These are phyloP conservation scores for Phorcus lineatus DNA, from an alignment of 2,888 invertebrate species.

Conservation along the genomic window DNA sequence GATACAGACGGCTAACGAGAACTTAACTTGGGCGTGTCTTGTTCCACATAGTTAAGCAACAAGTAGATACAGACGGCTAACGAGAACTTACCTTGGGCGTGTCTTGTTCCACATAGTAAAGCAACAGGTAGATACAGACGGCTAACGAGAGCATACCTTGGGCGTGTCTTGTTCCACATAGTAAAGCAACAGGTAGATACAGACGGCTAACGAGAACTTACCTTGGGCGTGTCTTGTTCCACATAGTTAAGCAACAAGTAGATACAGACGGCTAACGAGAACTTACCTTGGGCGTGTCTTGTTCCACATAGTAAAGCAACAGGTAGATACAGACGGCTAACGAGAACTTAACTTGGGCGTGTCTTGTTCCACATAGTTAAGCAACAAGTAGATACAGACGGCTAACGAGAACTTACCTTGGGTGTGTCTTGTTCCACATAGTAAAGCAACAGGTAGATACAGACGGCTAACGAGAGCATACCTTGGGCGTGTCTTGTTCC, in stretches of 20 bases:
- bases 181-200: too few relatives aligned
- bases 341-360: constrained; percentile 38
- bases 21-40: constrained; percentile 38
- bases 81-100: too few relatives aligned
- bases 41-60: constrained; percentile 44
- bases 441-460: constrained; percentile 48
- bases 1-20: constrained; percentile 36
- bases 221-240: too few relatives aligned
- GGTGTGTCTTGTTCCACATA: constrained; percentile 44
- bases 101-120: too few relatives aligned
- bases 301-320: constrained; percentile 45
- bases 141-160: too few relatives aligned
- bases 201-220: too few relatives aligned
- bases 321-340: constrained; percentile 41
- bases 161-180: too few relatives aligned
- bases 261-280: too few relatives aligned
- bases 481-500: too few relatives aligned
- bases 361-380: constrained; percentile 42
- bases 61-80: constrained; percentile 41
- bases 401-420: not conserved
- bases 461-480: constrained; percentile 34
- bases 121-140: too few relatives aligned
- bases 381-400: constrained; percentile 44
- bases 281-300: constrained; percentile 50
- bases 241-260: too few relatives aligned